Evolutionary conservation across 2,888 invertebrate species (phyloP).

Genomic region (Bimastos eiseni): DNA sequence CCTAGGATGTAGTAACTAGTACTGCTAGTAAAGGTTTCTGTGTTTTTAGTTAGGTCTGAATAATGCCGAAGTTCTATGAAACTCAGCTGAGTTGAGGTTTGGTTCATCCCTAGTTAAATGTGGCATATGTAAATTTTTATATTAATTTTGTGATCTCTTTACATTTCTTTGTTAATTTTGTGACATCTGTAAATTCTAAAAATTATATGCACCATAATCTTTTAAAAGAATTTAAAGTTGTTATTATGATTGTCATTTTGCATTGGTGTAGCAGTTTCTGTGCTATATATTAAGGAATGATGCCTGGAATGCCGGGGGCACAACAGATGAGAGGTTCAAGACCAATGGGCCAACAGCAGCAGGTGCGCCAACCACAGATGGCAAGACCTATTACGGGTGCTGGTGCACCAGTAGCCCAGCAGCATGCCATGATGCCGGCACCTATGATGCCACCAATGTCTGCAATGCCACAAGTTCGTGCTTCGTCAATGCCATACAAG

Average conservation of each 20-base stretch:
- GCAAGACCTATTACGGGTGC: constrained; percentile 82
- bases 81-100: no score
- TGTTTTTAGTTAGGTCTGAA: no score
- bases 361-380: constrained; percentile 56
- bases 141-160: no score
- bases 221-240: background rate
- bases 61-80: no score
- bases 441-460: constrained; percentile 21
- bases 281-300: background rate
- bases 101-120: no score
- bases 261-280: background rate
- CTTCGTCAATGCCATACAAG: constrained; percentile 16
- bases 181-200: background rate
- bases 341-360: constrained; percentile 29
- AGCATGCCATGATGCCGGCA: constrained; percentile 13
- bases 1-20: no score
- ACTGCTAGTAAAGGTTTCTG: no score
- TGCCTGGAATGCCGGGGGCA: constrained; percentile 14
- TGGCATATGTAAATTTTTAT: no score
- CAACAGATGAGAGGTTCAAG: background rate
- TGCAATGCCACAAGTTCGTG: background rate
- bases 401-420: constrained; percentile 22
- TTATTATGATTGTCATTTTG: background rate
- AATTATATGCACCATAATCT: no score
- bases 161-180: no score